Evolutionary conservation across 2,888 invertebrate species (phyloP), one percentile per base, ranked within the genome.

Genomic region (Dynastes maya): DNA sequence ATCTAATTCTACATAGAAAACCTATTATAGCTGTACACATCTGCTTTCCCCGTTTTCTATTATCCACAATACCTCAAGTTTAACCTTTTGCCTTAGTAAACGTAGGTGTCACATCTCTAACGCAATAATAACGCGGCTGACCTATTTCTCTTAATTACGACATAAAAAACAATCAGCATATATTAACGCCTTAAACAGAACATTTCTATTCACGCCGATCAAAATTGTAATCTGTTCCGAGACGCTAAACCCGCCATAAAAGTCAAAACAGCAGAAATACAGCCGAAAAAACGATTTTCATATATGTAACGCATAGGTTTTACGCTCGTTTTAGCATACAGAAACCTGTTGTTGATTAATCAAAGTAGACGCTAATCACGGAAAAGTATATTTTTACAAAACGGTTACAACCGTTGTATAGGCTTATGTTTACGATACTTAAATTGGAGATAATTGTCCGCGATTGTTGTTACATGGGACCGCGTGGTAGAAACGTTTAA

Each of bases 121-220:
- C 55, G 55, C 55, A 55, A 55, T 55, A 55, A 55, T 8, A 22
- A 22, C 22, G 9, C 22, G 2, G 16, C n/a, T 3, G 55, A 8
- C 55, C 55, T 58, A 58, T 58, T 58, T 58, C n/a, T 16, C 5
- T 16, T 27, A 58, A 58, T 58, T 58, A 22, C 55, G 22, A 8
- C 55, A 58, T 58, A 58, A 58, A 55, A 58, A 58, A 58, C 55
- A 58, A 58, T 58, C 22, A 58, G 55, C 55, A 58, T 58, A 58
- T 22, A 58, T 58, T 58, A 58, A 58, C 55, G 55, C 16, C 45
- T 45, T 45, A 45, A 45, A 45, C 45, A 45, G 45, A 11, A 45
- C 45, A 45, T 45, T 45, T 45, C 45, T 2, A 45, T 45, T 45
- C 45, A 11, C 45, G 45, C 45, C 45, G 45, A 45, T 45, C 45